Evolutionary conservation across 2,888 invertebrate species (phyloP).

Genomic region (Andrena trimmerana): DNA sequence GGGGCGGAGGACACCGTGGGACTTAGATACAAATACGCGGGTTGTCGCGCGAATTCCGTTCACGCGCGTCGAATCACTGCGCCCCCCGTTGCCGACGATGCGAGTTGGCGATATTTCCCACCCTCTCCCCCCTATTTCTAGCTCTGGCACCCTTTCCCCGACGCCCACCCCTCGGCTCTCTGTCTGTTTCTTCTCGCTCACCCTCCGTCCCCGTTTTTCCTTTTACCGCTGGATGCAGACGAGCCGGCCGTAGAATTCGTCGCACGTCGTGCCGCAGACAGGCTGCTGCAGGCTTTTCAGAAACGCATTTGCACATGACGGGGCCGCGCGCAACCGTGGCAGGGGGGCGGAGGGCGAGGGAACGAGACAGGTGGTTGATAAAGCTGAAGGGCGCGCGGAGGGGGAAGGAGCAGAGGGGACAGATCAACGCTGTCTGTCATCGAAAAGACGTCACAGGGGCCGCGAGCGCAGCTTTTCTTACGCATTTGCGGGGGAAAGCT

Average conservation of each 20-base stretch:
- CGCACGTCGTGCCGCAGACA: conserved; percentile 68
- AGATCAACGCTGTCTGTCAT: conserved; percentile 62
- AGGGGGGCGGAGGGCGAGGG: conserved; percentile 5
- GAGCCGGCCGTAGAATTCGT: conserved; percentile 62
- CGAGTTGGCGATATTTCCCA: conserved; percentile 47
- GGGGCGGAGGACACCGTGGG: not conserved
- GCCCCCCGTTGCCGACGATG: conserved; percentile 17
- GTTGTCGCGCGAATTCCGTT: conserved; percentile 52
- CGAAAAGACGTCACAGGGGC: conserved; percentile 51
- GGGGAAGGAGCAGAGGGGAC: not conserved
- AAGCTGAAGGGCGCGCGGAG: not conserved
- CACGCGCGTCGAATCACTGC: conserved; percentile 65
- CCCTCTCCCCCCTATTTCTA: not conserved
- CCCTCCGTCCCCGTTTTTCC: not conserved
- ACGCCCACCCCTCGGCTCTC: not conserved
- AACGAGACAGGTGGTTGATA: conserved; percentile 3
- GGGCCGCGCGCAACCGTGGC: not conserved
- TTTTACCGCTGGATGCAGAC: conserved; percentile 38
- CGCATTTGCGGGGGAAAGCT: conserved; percentile 6
- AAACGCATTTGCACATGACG: conserved; percentile 68
- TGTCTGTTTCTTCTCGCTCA: not conserved
- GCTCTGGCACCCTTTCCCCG: not conserved
- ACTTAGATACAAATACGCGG: conserved; percentile 36
- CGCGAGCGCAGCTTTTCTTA: conserved; percentile 50
- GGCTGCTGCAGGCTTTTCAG: conserved; percentile 67